A percentile compares a stretch with the other conserved stretches of the same genome.
Evolutionary conservation across 1,140 invertebrate genomes (phyloP).

Genomic region (Paralvinella palmiformis): DNA sequence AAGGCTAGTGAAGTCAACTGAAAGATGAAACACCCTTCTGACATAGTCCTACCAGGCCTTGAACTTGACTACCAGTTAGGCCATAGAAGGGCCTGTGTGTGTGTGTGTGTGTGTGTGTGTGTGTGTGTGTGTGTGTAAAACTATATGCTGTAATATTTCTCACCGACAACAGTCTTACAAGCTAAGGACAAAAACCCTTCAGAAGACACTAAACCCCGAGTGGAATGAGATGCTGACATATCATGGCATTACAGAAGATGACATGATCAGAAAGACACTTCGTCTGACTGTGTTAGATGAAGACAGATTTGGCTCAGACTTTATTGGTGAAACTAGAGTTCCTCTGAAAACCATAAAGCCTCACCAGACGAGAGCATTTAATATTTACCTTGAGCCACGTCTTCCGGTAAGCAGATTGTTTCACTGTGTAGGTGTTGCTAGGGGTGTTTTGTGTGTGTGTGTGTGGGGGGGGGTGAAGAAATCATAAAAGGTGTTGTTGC

Average conservation of each 20-base stretch:
- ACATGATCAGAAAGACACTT: conserved; percentile 66
- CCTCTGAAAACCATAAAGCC: conserved; percentile 60
- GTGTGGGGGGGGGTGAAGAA: neutral
- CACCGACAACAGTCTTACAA: conserved; percentile 59
- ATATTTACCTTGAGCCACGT: conserved; percentile 58
- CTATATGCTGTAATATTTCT: no score
- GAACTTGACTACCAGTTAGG: no score
- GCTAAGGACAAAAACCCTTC: conserved; percentile 78
- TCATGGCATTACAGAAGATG: conserved; percentile 76
- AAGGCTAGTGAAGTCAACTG: no score
- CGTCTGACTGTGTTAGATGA: conserved; percentile 67
- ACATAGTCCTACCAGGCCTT: no score
- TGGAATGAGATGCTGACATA: conserved; percentile 90
- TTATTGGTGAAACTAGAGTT: conserved; percentile 70
- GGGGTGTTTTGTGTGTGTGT: conserved; percentile 2
- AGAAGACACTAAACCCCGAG: conserved; percentile 86
- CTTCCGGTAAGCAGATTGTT: conserved; percentile 45
- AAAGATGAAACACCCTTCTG: no score
- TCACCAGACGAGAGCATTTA: conserved; percentile 61
- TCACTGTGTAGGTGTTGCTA: neutral
- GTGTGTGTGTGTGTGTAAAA: no score
- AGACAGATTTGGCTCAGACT: conserved; percentile 77
- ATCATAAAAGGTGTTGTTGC: no score
- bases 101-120: no score
- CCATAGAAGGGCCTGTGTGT: no score